Percentiles rank a stretch among this genome's conserved stretches.
Conservation (phyloP, 2,113 vertebrate genomes). For the Crocuta crocuta region DNA sequence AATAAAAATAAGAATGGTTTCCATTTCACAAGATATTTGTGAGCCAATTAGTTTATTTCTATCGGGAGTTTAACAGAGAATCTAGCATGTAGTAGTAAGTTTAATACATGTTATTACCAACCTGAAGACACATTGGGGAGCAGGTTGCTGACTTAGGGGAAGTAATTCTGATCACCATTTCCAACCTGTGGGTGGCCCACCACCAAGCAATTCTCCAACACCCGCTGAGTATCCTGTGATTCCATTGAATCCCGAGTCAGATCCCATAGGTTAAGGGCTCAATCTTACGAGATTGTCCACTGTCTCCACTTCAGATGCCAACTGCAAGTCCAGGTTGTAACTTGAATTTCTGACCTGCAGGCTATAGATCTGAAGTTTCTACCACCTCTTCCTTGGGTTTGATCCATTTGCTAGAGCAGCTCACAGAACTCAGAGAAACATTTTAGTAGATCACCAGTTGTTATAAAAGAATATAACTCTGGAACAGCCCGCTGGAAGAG, state of each 20-base stretch:
- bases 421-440: background rate
- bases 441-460: background rate
- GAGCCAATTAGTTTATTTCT: background rate
- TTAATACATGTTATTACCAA: background rate
- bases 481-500: background rate
- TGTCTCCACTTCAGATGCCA: background rate
- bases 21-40: background rate
- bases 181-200: too few species aligned
- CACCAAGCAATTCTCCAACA: background rate
- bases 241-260: background rate
- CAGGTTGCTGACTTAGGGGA: background rate
- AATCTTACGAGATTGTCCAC: background rate
- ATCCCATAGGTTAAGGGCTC: background rate
- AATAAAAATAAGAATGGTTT: background rate
- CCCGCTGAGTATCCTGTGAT: background rate
- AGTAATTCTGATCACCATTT: background rate
- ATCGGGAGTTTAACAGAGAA: background rate
- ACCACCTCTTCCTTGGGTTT: background rate
- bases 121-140: background rate
- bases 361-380: background rate
- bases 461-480: background rate
- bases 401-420: background rate
- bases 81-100: background rate
- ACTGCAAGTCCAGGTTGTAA: background rate
- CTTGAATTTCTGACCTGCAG: background rate